These are phyloP conservation scores for Grammomys surdaster DNA, from an alignment of 2,113 vertebrate species.

Conservation along the genomic window DNA sequence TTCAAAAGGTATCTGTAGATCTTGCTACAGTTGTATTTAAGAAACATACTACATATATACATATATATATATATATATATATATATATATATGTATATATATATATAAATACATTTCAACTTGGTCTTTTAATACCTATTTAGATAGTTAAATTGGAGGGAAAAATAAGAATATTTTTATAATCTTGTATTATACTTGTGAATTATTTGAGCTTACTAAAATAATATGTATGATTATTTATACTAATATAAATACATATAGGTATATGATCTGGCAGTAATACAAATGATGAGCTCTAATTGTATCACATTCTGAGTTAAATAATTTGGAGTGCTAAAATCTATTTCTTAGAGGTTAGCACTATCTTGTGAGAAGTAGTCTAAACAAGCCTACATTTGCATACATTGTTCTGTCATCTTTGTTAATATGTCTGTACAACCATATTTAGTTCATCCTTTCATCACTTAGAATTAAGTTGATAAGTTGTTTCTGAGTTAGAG, in stretches of 20 bases:
- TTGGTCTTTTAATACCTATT: neutral
- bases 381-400: neutral
- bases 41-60: neutral
- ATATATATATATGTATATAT: no score
- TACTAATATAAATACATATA: neutral
- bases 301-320: neutral
- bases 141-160: neutral
- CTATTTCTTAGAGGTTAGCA: neutral
- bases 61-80: no score
- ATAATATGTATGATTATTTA: neutral
- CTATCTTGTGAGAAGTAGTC: conserved; percentile 40
- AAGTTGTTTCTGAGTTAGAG: neutral
- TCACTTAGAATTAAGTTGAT: conserved; percentile 23
- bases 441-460: conserved; percentile 18
- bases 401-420: neutral
- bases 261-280: neutral
- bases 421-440: neutral
- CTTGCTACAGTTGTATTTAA: neutral
- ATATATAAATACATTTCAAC: neutral
- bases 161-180: neutral
- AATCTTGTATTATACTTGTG: neutral
- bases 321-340: neutral
- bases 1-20: neutral
- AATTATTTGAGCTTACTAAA: neutral
- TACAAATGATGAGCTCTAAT: neutral